Evolutionary conservation across 92 coral and sea anemone species (phyloP).

Genomic region (Muricea muricata): DNA sequence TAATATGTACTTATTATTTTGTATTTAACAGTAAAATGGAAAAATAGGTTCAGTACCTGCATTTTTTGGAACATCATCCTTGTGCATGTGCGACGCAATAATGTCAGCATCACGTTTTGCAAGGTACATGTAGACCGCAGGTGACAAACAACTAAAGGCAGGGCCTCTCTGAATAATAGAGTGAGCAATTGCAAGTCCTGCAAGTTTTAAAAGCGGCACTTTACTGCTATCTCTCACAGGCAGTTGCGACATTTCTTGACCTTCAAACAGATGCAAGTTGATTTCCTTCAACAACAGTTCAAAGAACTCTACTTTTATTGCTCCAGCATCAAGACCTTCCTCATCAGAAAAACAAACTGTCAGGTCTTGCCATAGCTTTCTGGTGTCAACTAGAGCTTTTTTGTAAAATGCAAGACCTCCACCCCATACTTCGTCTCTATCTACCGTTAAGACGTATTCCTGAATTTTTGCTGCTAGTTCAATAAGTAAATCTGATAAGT

Average conservation of each 20-base stretch:
- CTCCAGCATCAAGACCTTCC: slow-evolving; percentile 68
- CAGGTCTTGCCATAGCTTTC: slow-evolving; percentile 54
- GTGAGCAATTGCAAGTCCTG: slow-evolving; percentile 48
- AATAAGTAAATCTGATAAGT: neutral
- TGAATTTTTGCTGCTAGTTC: slow-evolving; percentile 8
- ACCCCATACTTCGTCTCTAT: slow-evolving; percentile 64
- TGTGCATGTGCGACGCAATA: slow-evolving; percentile 12
- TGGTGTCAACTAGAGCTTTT: slow-evolving; percentile 46
- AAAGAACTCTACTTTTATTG: slow-evolving; percentile 54
- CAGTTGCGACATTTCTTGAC: slow-evolving; percentile 35
- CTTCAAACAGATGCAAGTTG: slow-evolving; percentile 56
- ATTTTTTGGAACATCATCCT: slow-evolving; percentile 37
- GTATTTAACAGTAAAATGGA: neutral
- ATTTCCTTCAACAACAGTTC: slow-evolving; percentile 56
- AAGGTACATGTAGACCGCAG: slow-evolving; percentile 36
- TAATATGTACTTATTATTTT: neutral
- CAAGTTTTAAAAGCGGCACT: slow-evolving; percentile 44
- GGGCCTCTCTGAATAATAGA: slow-evolving; percentile 47
- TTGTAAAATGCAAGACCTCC: slow-evolving; percentile 61
- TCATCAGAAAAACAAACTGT: slow-evolving; percentile 56
- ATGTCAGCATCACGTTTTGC: slow-evolving; percentile 48
- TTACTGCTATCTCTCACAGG: slow-evolving; percentile 66
- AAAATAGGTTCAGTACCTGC: slow-evolving; percentile 10
- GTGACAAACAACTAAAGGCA: slow-evolving; percentile 42
- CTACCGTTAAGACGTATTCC: slow-evolving; percentile 47